Evolutionary conservation across 2,888 invertebrate species (phyloP).

Genomic region (Troilus luridus): DNA sequence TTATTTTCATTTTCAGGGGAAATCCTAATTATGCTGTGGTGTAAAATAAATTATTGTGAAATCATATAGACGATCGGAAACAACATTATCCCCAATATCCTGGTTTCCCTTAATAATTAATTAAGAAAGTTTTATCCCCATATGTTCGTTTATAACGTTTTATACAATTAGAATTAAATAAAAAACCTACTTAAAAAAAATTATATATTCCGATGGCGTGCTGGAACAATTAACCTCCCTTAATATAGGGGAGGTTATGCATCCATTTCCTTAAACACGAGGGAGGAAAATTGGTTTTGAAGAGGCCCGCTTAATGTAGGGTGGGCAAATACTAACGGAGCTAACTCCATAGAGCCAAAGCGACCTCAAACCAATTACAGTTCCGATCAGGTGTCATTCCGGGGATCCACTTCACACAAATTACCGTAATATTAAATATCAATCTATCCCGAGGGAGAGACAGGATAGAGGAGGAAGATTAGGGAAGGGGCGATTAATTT

Average conservation of each 20-base stretch:
- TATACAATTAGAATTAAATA: too few species aligned
- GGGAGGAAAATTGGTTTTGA: not conserved
- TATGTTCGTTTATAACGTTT: too few species aligned
- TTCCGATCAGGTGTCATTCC: slow-evolving; percentile 1
- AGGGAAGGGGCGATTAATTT: not conserved
- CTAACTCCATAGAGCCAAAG: not conserved
- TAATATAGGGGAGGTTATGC: not conserved
- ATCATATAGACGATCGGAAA: too few species aligned
- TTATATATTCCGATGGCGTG: not conserved
- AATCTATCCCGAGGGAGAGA: not conserved
- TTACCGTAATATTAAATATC: slow-evolving; percentile 11
- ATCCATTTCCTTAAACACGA: not conserved
- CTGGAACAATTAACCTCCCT: not conserved
- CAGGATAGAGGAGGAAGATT: not conserved
- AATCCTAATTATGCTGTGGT: too few species aligned
- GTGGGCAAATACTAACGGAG: not conserved
- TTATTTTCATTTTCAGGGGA: too few species aligned
- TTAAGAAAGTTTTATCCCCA: too few species aligned
- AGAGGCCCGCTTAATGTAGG: not conserved
- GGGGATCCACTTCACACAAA: not conserved
- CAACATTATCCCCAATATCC: too few species aligned
- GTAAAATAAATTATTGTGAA: too few species aligned
- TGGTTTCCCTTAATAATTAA: too few species aligned
- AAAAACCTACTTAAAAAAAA: not conserved
- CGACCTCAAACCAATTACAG: not conserved